phyloP scores from a whole-genome alignment of 1,140 invertebrate genomes.

The Mesaphorura yosii region DNA sequence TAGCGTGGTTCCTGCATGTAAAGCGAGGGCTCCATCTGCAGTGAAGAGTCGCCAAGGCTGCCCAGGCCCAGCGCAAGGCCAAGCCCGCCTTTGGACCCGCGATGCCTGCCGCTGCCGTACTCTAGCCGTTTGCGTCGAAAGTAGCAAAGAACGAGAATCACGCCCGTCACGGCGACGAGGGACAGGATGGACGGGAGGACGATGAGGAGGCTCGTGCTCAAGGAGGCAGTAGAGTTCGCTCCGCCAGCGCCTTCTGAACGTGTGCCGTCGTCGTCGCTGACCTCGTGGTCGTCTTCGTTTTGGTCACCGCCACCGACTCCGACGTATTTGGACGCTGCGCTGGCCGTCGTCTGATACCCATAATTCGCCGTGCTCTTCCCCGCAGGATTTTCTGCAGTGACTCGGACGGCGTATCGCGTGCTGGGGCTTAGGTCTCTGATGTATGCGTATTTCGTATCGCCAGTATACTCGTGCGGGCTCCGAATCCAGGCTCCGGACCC shows the following conservation, averaged over 20 bases:
- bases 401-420: constrained; percentile 73
- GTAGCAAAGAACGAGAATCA: constrained; percentile 21
- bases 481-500: constrained; percentile 14
- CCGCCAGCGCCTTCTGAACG: too few relatives aligned
- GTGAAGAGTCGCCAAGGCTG: too few relatives aligned
- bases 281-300: too few relatives aligned
- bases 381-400: constrained; percentile 83
- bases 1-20: constrained; percentile 18
- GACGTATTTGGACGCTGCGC: too few relatives aligned
- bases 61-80: not conserved
- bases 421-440: constrained; percentile 66
- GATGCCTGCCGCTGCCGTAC: not conserved
- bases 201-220: constrained; percentile 24
- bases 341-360: too few relatives aligned
- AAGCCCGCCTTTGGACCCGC: not conserved
- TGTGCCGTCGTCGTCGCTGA: too few relatives aligned
- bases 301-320: too few relatives aligned
- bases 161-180: constrained; percentile 19
- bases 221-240: constrained; percentile 8
- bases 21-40: constrained; percentile 7
- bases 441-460: constrained; percentile 50
- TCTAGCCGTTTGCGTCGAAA: constrained; percentile 24
- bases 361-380: constrained; percentile 77
- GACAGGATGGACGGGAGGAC: constrained; percentile 25
- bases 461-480: constrained; percentile 14